A percentile compares a stretch with the other conserved stretches of the same genome.
Evolutionary conservation across 2,797 vertebrate genomes (phyloP).

Genomic region (Arctocebus calabarensis): DNA sequence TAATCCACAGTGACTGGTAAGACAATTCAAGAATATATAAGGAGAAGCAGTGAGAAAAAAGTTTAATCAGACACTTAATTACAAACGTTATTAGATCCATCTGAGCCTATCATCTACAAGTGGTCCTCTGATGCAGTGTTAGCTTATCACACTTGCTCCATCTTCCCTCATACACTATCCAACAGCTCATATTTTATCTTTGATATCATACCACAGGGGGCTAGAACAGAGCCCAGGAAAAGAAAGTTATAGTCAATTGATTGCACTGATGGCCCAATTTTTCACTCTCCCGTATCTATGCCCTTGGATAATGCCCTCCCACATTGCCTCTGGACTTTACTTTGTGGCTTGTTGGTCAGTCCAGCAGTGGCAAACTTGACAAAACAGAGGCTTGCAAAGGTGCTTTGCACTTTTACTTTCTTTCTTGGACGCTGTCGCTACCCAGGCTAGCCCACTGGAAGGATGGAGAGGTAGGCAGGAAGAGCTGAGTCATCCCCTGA

Average conservation of each 20-base stretch:
- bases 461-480: neutral
- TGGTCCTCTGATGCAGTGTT: neutral
- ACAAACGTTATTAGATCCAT: neutral
- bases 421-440: neutral
- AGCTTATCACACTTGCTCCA: accelerated
- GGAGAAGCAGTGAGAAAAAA: neutral
- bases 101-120: neutral
- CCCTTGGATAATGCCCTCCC: neutral
- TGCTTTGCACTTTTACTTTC: neutral
- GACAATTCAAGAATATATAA: neutral
- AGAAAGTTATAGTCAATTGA: accelerated
- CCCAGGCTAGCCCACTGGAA: neutral
- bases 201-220: neutral
- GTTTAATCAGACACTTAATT: neutral
- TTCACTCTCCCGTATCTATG: neutral
- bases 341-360: neutral
- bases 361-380: neutral
- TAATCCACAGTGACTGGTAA: neutral
- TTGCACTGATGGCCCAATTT: neutral
- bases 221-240: neutral
- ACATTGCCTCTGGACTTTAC: neutral
- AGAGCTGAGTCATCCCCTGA: accelerated
- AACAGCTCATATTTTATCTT: neutral
- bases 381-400: neutral
- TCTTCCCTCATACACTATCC: neutral